Evolutionary conservation across 2,113 vertebrate species (phyloP).

Genomic region (Lagopus leucura): DNA sequence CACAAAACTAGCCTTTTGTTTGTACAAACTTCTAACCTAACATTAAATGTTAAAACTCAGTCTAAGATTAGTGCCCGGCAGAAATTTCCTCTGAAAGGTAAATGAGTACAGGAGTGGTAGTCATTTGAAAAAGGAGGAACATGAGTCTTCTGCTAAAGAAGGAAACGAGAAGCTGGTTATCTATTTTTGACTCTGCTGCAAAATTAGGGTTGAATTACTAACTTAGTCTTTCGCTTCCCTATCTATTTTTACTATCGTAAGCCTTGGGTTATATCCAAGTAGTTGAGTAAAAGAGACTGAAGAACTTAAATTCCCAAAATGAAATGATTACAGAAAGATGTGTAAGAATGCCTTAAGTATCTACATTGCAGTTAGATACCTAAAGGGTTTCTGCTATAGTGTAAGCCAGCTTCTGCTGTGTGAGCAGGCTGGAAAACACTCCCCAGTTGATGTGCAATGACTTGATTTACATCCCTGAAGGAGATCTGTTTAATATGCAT

Average conservation of each 20-base stretch:
- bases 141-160: background rate
- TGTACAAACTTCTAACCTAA: background rate
- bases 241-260: background rate
- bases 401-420: constrained; percentile 59
- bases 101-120: background rate
- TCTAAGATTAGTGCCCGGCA: background rate
- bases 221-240: background rate
- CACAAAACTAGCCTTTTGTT: background rate
- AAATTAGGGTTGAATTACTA: background rate
- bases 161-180: background rate
- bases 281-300: background rate
- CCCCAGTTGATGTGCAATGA: constrained; percentile 94
- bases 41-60: background rate
- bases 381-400: constrained; percentile 87
- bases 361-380: constrained; percentile 71
- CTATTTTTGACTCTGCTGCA: background rate
- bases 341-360: background rate
- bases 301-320: background rate
- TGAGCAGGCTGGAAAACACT: constrained; percentile 89
- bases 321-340: background rate
- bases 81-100: background rate
- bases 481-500: constrained; percentile 94
- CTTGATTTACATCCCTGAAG: constrained; percentile 88
- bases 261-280: background rate
- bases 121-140: background rate